Percentiles rank a stretch among this genome's conserved stretches.
phyloP scores from a whole-genome alignment of 2,888 invertebrate species.

The Phortica okadai region DNA sequence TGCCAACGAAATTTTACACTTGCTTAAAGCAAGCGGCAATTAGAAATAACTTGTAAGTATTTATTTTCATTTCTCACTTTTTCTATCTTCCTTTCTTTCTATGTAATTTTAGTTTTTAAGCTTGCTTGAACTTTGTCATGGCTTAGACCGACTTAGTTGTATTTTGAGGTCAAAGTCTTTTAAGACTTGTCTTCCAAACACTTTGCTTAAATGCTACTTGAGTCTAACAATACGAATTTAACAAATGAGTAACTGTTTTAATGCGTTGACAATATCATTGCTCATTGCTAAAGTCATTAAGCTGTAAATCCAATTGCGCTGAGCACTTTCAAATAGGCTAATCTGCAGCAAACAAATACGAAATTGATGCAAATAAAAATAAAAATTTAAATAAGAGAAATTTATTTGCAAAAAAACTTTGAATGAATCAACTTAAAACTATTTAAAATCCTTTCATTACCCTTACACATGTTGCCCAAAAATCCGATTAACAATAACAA shows the following conservation, averaged over 20 bases:
- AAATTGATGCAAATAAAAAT: neutral
- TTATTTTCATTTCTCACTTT: no score
- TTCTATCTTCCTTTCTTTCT: no score
- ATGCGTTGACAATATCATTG: neutral
- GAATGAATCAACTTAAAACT: neutral
- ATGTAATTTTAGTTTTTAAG: no score
- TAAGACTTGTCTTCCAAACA: no score
- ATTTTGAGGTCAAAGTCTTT: no score
- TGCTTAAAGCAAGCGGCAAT: neutral
- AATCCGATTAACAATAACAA: constrained; percentile 31
- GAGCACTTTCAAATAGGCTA: neutral
- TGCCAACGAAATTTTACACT: constrained; percentile 25
- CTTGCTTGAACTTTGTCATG: no score
- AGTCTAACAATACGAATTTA: no score
- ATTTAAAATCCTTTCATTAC: constrained; percentile 27
- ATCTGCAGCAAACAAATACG: neutral
- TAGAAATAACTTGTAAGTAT: neutral
- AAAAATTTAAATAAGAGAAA: no score
- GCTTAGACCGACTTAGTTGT: no score
- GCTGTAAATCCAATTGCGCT: neutral
- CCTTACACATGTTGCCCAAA: constrained; percentile 30
- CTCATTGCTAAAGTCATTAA: neutral
- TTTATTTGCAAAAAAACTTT: neutral
- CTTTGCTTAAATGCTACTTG: no score
- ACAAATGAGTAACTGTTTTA: neutral